Percentiles rank a stretch among this genome's conserved stretches.
phyloP scores from a whole-genome alignment of 1,140 invertebrate species.

The Drosophila simulans region DNA sequence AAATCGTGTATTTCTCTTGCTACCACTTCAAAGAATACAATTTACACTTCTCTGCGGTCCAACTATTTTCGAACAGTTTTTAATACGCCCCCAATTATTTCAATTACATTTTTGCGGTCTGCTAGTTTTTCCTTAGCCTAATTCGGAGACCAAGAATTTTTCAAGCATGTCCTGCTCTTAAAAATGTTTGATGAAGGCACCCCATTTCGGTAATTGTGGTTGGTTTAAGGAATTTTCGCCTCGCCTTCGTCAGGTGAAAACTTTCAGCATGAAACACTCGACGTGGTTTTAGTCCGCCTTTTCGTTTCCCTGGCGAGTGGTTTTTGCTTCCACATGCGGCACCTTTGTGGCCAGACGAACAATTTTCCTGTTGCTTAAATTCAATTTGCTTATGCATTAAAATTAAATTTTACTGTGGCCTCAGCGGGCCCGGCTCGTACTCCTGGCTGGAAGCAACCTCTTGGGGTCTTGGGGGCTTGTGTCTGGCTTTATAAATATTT shows the following conservation, averaged over 20 bases:
- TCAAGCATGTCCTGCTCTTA: slow-evolving; percentile 6
- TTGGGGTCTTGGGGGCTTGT: slow-evolving; percentile 20
- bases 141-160: slow-evolving; percentile 1
- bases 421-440: slow-evolving; percentile 11
- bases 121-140: background rate
- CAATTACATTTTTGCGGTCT: background rate
- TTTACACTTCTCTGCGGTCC: no score
- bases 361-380: slow-evolving; percentile 77
- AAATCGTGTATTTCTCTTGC: no score
- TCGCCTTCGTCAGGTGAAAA: slow-evolving; percentile 26
- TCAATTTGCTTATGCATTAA: slow-evolving; percentile 74
- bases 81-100: background rate
- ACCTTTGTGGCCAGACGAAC: slow-evolving; percentile 60
- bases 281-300: slow-evolving; percentile 30
- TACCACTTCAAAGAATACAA: no score
- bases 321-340: slow-evolving; percentile 35
- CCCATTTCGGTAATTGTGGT: slow-evolving; percentile 58
- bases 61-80: background rate
- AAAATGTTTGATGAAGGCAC: slow-evolving; percentile 41
- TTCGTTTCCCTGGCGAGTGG: background rate
- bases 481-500: slow-evolving; percentile 55
- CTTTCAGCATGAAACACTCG: slow-evolving; percentile 30
- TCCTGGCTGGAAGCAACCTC: background rate
- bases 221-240: slow-evolving; percentile 21
- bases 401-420: slow-evolving; percentile 58